Conservation (phyloP, 2,113 vertebrate species). For the Stigmatopora argus region DNA sequence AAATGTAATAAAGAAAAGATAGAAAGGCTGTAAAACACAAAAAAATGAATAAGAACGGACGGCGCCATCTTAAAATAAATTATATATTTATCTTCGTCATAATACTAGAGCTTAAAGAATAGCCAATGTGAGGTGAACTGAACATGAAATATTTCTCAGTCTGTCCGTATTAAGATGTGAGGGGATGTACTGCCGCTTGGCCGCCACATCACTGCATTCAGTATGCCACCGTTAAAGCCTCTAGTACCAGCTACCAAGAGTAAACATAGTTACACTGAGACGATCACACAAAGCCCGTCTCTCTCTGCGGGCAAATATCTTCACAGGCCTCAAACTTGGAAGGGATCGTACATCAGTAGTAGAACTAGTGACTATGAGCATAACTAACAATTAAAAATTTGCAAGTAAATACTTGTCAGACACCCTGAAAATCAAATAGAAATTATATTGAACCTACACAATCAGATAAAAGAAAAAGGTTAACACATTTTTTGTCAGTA, state of each 20-base stretch:
- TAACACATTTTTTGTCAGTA: constrained; percentile 17
- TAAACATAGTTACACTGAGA: constrained; percentile 46
- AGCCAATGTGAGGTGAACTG: no score
- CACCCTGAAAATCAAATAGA: constrained; percentile 35
- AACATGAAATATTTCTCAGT: no score
- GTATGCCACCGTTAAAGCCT: constrained; percentile 36
- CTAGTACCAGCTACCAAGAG: constrained; percentile 36
- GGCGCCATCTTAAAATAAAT: no score
- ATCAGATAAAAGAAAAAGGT: constrained; percentile 21
- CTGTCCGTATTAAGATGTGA: constrained; percentile 18
- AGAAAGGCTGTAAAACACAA: no score
- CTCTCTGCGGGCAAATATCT: constrained; percentile 64
- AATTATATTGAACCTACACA: constrained; percentile 33
- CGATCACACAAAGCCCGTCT: constrained; percentile 36
- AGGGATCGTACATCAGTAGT: constrained; percentile 46
- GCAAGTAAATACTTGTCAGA: not conserved
- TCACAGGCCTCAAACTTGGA: constrained; percentile 60
- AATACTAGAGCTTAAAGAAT: no score
- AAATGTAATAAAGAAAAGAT: no score
- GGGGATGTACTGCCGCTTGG: constrained; percentile 39
- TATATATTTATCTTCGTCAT: not conserved
- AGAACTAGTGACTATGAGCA: constrained; percentile 63
- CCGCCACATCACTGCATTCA: constrained; percentile 33
- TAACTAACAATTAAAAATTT: constrained; percentile 65
- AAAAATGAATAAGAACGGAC: no score